Evolutionary conservation across 2,888 invertebrate genomes (phyloP).

Genomic region (Bombylius major): DNA sequence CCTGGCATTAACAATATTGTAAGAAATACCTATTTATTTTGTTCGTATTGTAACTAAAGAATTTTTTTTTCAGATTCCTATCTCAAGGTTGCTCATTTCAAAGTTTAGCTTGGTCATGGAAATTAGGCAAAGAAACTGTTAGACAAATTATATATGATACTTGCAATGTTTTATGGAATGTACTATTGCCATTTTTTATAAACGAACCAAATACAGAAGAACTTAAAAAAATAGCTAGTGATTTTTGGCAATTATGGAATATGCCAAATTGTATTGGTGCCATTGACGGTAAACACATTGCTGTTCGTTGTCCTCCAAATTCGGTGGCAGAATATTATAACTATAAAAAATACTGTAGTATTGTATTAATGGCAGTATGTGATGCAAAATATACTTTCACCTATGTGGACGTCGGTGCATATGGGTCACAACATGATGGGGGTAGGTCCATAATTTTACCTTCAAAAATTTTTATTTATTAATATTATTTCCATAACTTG

Average conservation of each 20-base stretch:
- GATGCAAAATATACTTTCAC: neutral
- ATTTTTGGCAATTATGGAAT: conserved; percentile 2
- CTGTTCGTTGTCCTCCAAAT: neutral
- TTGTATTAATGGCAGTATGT: neutral
- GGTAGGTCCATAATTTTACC: too few species aligned
- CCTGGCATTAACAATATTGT: neutral
- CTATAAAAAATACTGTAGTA: neutral
- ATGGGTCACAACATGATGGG: neutral
- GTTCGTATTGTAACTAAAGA: too few species aligned
- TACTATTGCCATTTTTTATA: conserved; percentile 1
- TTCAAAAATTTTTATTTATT: neutral
- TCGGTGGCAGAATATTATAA: neutral
- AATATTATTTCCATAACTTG: too few species aligned
- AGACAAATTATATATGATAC: conserved; percentile 7
- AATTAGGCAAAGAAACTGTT: conserved; percentile 8
- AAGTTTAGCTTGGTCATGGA: conserved; percentile 5
- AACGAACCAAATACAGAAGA: conserved; percentile 1
- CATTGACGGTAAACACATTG: neutral
- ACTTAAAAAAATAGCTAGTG: neutral
- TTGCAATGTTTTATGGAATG: conserved; percentile 8
- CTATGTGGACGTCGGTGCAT: neutral
- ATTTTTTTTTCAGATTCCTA: neutral
- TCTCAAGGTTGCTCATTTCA: conserved; percentile 1
- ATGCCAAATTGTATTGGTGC: neutral
- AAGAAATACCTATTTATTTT: neutral